Conservation (phyloP, 2,113 vertebrate genomes). For the Cinclus mexicanus region DNA sequence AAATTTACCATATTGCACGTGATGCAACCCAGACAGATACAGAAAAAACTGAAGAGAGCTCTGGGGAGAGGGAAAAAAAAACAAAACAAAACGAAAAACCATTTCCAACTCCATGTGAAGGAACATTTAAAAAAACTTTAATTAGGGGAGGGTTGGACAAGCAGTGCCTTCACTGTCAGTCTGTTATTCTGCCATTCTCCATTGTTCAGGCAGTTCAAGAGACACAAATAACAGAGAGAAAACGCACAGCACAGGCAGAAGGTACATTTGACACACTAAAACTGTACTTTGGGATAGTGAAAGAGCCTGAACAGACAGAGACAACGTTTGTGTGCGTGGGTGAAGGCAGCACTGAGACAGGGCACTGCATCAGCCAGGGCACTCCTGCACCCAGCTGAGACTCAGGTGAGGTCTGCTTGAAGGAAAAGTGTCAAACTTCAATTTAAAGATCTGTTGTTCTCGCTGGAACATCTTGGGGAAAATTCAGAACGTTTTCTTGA, state of each 20-base stretch:
- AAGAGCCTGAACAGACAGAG: background rate
- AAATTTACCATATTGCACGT: background rate
- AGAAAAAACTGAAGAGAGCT: background rate
- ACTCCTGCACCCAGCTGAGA: background rate
- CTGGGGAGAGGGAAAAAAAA: background rate
- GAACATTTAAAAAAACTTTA: background rate
- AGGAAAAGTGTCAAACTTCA: background rate
- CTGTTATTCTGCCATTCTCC: background rate
- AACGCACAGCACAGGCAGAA: background rate
- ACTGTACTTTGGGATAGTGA: accelerated
- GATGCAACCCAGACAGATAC: background rate
- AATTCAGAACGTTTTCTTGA: background rate
- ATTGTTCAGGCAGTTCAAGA: background rate
- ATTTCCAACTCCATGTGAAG: background rate
- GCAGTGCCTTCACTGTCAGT: background rate
- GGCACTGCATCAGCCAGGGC: accelerated
- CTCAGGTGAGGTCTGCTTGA: background rate
- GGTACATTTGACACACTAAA: background rate
- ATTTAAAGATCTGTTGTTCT: background rate
- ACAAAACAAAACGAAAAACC: too few species aligned
- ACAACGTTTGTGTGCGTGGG: background rate
- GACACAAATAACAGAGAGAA: background rate
- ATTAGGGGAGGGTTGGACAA: background rate
- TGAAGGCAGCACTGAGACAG: background rate
- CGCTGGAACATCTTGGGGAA: background rate